Percentiles rank a stretch among this genome's conserved stretches.
phyloP scores from a whole-genome alignment of 2,888 invertebrate genomes.

The Cryptus armator region DNA sequence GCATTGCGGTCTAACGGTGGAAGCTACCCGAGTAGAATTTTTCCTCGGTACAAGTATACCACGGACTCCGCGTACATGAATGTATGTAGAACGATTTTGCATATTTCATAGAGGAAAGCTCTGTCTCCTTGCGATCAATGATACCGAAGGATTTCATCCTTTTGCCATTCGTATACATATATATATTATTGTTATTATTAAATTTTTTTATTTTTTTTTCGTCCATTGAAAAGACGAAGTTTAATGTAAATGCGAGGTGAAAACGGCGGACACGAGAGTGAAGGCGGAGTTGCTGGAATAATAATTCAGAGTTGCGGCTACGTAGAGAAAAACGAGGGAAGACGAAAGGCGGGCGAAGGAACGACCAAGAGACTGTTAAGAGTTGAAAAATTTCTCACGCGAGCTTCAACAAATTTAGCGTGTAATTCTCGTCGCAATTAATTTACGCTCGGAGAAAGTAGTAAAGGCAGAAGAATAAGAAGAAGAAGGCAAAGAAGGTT shows the following conservation, averaged over 20 bases:
- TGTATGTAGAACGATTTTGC: conserved; percentile 11
- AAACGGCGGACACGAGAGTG: not conserved
- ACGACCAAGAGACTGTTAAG: conserved; percentile 26
- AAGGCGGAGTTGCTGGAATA: conserved; percentile 59
- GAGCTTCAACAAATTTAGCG: conserved; percentile 63
- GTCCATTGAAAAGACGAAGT: conserved; percentile 28
- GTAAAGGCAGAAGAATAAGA: not conserved
- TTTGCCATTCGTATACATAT: conserved; percentile 14
- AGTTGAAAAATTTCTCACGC: conserved; percentile 59
- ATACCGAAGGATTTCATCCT: conserved; percentile 17
- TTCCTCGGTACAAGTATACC: conserved; percentile 49
- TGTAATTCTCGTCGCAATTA: conserved; percentile 61
- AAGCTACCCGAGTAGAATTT: conserved; percentile 63
- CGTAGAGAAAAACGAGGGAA: conserved; percentile 20
- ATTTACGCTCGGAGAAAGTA: conserved; percentile 47
- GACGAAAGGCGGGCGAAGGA: not conserved
- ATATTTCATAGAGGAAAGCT: conserved; percentile 6
- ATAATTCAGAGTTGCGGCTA: conserved; percentile 59
- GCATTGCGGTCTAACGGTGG: conserved; percentile 77
- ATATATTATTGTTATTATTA: conserved; percentile 23
- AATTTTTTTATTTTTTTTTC: conserved; percentile 3
- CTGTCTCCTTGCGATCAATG: conserved; percentile 34
- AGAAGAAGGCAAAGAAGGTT: not conserved
- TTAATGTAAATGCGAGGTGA: conserved; percentile 63
- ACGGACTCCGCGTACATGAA: not conserved